Evolutionary conservation across 2,888 invertebrate species (phyloP), one percentile per base, ranked within the genome.

Genomic region (Blastobasis lacticolella): DNA sequence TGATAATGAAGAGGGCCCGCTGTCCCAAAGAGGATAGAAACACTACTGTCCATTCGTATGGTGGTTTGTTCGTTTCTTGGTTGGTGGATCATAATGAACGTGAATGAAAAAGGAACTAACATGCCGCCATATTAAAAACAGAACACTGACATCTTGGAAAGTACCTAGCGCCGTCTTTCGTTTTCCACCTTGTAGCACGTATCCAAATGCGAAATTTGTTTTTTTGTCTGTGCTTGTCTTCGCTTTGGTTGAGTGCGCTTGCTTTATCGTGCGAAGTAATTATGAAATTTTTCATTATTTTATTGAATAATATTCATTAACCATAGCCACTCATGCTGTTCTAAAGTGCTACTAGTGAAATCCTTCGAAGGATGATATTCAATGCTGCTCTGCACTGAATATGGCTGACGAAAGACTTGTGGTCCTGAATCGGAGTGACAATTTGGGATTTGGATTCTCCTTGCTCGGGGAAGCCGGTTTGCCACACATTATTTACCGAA

Each of bases 401-500:
- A 94, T 94, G 94, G 95, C 94, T 92, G 95, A 95, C 91, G 95
- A 95, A 91, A 91, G 95, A 90, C 92, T 93, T 90, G 95, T 95
- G 90, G 94, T 94, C 88, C 91, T 95, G 88, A 94, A 92, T 89
- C 93, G 94, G 81, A 94, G 93, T 91, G 95, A 95, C 90, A 92
- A 93, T 89, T 91, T 93, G 84, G 95, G 96, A 78, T 94, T 96
- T 81, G 97, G 97, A 73, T 96, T 97, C 90, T 96, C 96, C 71
- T 90, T 97, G 73, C 91, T 96, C 76, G 95, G 96, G 65, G 94
- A 95, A 87, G 95, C 95, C 77, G 96, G 95, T 82, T 92, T 95
- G 86, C 96, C 96, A 78, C 96, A 96, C 80, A 95, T 97, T 81
- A 95, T 97, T 84, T 96, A 96, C 90, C 94, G 96, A 89, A 96